Evolutionary conservation across 2,888 invertebrate genomes (phyloP).

Genomic region (Vesta saturnalis): DNA sequence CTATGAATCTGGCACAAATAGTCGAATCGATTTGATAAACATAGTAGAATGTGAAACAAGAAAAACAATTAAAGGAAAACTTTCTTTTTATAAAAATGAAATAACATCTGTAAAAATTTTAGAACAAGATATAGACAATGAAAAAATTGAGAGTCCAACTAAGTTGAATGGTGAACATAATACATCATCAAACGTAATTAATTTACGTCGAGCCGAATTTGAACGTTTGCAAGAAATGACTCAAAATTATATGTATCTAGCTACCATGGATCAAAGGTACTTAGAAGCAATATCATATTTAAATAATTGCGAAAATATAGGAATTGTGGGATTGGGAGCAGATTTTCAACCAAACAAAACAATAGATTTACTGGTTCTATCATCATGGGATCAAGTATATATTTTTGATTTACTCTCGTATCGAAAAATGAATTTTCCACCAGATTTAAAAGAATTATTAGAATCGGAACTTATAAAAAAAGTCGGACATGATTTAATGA

Average conservation of each 20-base stretch:
- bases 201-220: slow-evolving; percentile 32
- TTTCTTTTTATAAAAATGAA: slow-evolving; percentile 26
- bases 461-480: slow-evolving; percentile 37
- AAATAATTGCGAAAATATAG: slow-evolving; percentile 37
- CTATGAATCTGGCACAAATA: neutral
- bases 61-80: neutral
- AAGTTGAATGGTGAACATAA: too few relatives aligned
- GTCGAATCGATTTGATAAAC: slow-evolving; percentile 22
- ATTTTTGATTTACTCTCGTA: slow-evolving; percentile 41
- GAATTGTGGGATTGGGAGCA: slow-evolving; percentile 34
- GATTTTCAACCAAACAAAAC: slow-evolving; percentile 24
- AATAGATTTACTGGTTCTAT: slow-evolving; percentile 37
- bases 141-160: too few relatives aligned
- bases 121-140: too few relatives aligned
- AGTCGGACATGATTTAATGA: slow-evolving; percentile 40
- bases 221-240: slow-evolving; percentile 36
- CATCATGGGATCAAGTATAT: slow-evolving; percentile 42
- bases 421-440: slow-evolving; percentile 27
- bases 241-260: slow-evolving; percentile 37
- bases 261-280: slow-evolving; percentile 36
- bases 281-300: slow-evolving; percentile 35
- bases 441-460: slow-evolving; percentile 38
- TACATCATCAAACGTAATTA: slow-evolving; percentile 21
- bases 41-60: slow-evolving; percentile 2
- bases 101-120: slow-evolving; percentile 16